Conservation (phyloP, 2,113 vertebrate species). For the Seriola aureovittata region DNA sequence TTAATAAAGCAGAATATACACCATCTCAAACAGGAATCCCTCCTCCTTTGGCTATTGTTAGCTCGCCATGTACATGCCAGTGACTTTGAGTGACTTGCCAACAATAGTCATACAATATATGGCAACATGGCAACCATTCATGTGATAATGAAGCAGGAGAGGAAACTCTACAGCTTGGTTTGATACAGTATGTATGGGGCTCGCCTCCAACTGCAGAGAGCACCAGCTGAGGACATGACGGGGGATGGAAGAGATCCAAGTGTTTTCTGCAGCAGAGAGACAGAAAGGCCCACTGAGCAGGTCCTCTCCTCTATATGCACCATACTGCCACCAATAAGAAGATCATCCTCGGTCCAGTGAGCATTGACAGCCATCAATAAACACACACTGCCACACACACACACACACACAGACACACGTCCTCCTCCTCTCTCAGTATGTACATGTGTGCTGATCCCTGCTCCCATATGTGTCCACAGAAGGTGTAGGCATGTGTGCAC, state of each 20-base stretch:
- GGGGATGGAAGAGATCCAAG: conserved; percentile 70
- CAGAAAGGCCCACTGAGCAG: conserved; percentile 45
- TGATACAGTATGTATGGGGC: conserved; percentile 41
- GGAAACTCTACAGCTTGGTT: conserved; percentile 58
- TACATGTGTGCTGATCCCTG: conserved; percentile 65
- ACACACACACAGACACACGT: not conserved
- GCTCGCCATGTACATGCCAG: conserved; percentile 46
- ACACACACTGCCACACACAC: conserved; percentile 24
- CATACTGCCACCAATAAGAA: conserved; percentile 78
- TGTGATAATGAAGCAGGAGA: conserved; percentile 76
- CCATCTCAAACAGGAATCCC: conserved; percentile 16
- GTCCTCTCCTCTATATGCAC: conserved; percentile 61
- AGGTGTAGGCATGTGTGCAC: conserved; percentile 73
- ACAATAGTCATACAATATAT: conserved; percentile 62
- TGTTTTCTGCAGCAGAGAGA: conserved; percentile 36
- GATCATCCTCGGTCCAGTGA: conserved; percentile 68
- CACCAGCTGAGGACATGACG: conserved; percentile 66
- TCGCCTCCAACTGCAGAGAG: conserved; percentile 58
- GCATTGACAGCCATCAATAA: conserved; percentile 36
- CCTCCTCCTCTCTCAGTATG: conserved; percentile 54
- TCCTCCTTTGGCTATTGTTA: conserved; percentile 38
- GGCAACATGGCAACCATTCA: conserved; percentile 72
- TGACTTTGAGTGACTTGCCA: conserved; percentile 69
- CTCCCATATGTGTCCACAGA: conserved; percentile 78
- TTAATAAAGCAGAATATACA: not conserved